These are phyloP conservation scores for Gopherus flavomarginatus DNA, from an alignment of 2,113 vertebrate genomes.

Conservation along the genomic window DNA sequence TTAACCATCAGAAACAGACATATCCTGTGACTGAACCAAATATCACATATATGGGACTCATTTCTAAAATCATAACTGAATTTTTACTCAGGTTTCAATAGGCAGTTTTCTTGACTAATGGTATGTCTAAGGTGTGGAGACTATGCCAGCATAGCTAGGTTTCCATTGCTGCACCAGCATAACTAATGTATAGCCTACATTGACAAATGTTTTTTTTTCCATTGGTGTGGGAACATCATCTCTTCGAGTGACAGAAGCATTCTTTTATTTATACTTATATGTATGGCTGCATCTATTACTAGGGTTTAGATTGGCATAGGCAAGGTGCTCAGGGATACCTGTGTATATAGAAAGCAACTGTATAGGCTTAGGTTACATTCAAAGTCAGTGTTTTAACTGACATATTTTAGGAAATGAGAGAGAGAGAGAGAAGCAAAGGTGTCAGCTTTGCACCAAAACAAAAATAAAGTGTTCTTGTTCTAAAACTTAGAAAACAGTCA, in stretches of 20 bases:
- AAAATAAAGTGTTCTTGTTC: not conserved
- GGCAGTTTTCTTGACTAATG: not conserved
- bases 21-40: not conserved
- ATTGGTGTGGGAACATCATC: not conserved
- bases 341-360: not conserved
- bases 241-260: not conserved
- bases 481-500: not conserved
- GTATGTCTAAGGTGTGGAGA: not conserved
- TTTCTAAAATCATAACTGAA: not conserved
- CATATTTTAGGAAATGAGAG: not conserved
- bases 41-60: fast-evolving
- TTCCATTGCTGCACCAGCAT: not conserved
- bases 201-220: not conserved
- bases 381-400: not conserved
- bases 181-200: not conserved
- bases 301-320: not conserved
- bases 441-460: not conserved
- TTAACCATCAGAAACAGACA: not conserved
- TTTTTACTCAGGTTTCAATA: not conserved
- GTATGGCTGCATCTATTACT: not conserved
- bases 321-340: not conserved
- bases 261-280: not conserved
- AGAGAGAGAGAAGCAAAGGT: not conserved
- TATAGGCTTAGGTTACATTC: not conserved
- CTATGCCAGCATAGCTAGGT: not conserved